phyloP scores from a whole-genome alignment of 2,113 vertebrate genomes.

The Corydoras sp. region DNA sequence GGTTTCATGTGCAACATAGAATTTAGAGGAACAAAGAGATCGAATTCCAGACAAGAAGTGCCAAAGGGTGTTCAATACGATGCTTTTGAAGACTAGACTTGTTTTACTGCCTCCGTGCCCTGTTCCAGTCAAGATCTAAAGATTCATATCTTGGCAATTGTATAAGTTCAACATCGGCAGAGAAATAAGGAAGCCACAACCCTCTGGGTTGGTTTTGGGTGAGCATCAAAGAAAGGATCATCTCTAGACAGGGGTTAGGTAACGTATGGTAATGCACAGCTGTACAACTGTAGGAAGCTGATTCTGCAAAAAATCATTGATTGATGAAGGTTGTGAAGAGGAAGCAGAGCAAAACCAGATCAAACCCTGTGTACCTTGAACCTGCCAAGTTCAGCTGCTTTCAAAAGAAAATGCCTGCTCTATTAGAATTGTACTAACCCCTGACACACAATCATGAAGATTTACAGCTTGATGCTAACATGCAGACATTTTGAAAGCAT shows the following conservation, averaged over 20 bases:
- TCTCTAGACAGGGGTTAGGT: slow-evolving; percentile 12
- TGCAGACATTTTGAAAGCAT: slow-evolving; percentile 49
- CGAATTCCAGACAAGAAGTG: slow-evolving; percentile 29
- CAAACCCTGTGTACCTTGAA: slow-evolving; percentile 29
- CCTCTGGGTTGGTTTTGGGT: background rate
- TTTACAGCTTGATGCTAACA: slow-evolving; percentile 43
- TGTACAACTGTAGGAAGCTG: slow-evolving; percentile 17
- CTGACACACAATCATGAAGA: slow-evolving; percentile 5
- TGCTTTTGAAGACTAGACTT: slow-evolving; percentile 7
- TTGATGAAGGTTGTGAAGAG: slow-evolving; percentile 31
- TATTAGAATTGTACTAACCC: slow-evolving; percentile 11
- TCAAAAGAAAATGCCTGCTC: slow-evolving; percentile 9
- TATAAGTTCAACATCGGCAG: background rate
- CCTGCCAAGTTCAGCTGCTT: background rate
- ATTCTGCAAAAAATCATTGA: slow-evolving; percentile 24
- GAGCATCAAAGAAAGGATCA: slow-evolving; percentile 1
- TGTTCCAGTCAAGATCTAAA: background rate
- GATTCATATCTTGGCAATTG: background rate
- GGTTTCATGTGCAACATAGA: slow-evolving; percentile 22
- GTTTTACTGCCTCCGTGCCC: slow-evolving; percentile 1
- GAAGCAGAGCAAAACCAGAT: slow-evolving; percentile 34
- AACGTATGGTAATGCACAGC: slow-evolving; percentile 8
- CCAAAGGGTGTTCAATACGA: slow-evolving; percentile 10
- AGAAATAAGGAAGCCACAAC: background rate
- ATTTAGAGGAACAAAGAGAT: slow-evolving; percentile 21